Base-by-base conservation (phyloP, 2,797 vertebrate species). In the Gymnothorax javanicus region DNA sequence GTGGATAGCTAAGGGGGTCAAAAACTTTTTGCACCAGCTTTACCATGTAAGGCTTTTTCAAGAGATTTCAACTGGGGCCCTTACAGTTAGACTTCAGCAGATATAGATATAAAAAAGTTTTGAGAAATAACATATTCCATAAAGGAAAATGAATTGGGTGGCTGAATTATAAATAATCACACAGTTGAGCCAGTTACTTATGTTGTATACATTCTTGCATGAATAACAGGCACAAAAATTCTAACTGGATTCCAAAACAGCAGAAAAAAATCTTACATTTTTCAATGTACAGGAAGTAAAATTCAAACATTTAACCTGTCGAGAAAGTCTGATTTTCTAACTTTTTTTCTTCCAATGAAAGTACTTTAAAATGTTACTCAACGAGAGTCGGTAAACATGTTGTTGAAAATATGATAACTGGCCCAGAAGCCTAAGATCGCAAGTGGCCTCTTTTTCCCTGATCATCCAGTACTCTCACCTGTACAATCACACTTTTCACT, bases 391-490 rank as follows among this genome's bases (percentile, higher is more conserved):
- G 75, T 58, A 83, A 2, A 85, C 12, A 87, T 20, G 52, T 69
- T 71, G 79, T 62, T 82, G 84, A 89, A 88, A 85, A 88, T 90
- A 89, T 86, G 88, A 67, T 91, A 88, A 91, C 91, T 92, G 90
- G 90, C 90, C 89, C 91, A 88, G 86, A 62, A 82, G 85, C 87
- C 89, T 62, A 85, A 50, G 23, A 88, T 88, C 52, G 75, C 83
- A 88, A 93, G 88, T 86, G 81, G 90, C 88, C 91, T 81, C 67
- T 27, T 81, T n/a, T 54, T 89, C 85, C 89, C 82, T 84, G 86
- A 89, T n/a, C 43, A 13, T 84, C 62, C 59, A 33, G 81, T 89
- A 56, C 57, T n/a, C 62, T 73, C 52, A 84, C 71, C 73, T 85
- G 84, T 57, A 79, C 84, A 86, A 85, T 43, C 33, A 43, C 33